These are phyloP conservation scores for Drosophila falleni DNA, from an alignment of 2,888 invertebrate species.

Conservation along the genomic window DNA sequence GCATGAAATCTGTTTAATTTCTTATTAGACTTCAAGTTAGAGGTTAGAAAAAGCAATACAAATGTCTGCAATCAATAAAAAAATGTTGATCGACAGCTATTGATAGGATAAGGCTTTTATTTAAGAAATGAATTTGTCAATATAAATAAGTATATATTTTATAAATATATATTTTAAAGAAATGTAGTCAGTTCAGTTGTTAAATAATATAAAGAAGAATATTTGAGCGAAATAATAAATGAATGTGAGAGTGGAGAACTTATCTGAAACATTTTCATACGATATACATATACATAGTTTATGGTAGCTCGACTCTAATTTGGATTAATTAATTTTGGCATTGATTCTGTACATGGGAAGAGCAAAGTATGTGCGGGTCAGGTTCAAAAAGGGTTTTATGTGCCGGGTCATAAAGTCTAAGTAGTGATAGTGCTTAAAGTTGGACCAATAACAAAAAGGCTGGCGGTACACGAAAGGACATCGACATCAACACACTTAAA, in stretches of 20 bases:
- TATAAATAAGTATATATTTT: not conserved
- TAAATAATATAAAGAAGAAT: not conserved
- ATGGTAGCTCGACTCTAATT: slow-evolving; percentile 36
- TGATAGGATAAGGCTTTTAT: slow-evolving; percentile 28
- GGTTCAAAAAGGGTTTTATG: slow-evolving; percentile 68
- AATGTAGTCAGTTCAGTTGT: not conserved
- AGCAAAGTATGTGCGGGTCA: slow-evolving; percentile 27
- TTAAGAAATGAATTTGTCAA: not conserved
- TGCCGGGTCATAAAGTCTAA: slow-evolving; percentile 62
- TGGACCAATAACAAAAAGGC: slow-evolving; percentile 28
- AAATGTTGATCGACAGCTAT: slow-evolving; percentile 38
- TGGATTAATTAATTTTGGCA: slow-evolving; percentile 65
- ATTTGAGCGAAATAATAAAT: too few relatives aligned
- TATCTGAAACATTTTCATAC: slow-evolving; percentile 2
- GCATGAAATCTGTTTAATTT: too few relatives aligned
- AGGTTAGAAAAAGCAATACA: not conserved
- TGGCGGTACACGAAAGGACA: slow-evolving; percentile 30
- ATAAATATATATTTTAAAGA: not conserved
- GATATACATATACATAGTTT: slow-evolving; percentile 17
- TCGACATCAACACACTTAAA: slow-evolving; percentile 8
- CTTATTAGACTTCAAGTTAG: too few relatives aligned
- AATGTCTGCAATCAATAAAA: slow-evolving; percentile 36
- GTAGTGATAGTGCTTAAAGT: slow-evolving; percentile 41
- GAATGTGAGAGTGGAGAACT: not conserved
- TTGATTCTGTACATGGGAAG: slow-evolving; percentile 49